A percentile compares a stretch with the other conserved stretches of the same genome.
Conservation (phyloP, 2,797 vertebrate genomes). For the Syngnathus acus region DNA sequence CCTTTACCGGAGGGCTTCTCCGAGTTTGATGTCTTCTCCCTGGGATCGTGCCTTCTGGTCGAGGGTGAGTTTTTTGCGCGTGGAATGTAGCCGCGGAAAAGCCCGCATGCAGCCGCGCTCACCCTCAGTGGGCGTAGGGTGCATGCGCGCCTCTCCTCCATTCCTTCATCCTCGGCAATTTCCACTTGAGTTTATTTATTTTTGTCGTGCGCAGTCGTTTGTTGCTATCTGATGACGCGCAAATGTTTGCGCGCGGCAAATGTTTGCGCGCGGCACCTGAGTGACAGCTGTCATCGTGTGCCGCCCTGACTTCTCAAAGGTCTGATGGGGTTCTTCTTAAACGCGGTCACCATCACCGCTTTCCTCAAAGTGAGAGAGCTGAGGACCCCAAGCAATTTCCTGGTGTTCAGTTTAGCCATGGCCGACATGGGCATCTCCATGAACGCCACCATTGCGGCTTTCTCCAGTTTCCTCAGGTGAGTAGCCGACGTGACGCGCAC, state of each 20-base stretch:
- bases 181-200: not conserved
- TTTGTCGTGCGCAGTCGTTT: not conserved
- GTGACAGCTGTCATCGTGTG: not conserved
- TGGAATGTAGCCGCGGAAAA: conserved; percentile 22
- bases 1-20: conserved; percentile 84
- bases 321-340: conserved; percentile 86
- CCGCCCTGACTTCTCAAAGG: conserved; percentile 56
- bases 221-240: not conserved
- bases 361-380: conserved; percentile 88
- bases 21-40: conserved; percentile 85
- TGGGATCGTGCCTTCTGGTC: conserved; percentile 84
- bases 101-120: not conserved
- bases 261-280: not conserved
- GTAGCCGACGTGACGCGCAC: conserved; percentile 35
- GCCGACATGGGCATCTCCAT: conserved; percentile 89
- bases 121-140: not conserved
- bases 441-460: conserved; percentile 86
- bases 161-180: not conserved
- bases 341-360: conserved; percentile 81
- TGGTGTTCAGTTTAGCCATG: conserved; percentile 85
- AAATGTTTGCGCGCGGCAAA: not conserved
- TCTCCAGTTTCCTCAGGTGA: conserved; percentile 90
- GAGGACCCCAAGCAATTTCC: conserved; percentile 85
- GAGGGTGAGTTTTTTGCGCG: conserved; percentile 79
- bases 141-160: not conserved